A percentile compares a stretch with the other conserved stretches of the same genome.
phyloP scores from a whole-genome alignment of 2,113 vertebrate species.

The Paramormyrops kingsleyae region DNA sequence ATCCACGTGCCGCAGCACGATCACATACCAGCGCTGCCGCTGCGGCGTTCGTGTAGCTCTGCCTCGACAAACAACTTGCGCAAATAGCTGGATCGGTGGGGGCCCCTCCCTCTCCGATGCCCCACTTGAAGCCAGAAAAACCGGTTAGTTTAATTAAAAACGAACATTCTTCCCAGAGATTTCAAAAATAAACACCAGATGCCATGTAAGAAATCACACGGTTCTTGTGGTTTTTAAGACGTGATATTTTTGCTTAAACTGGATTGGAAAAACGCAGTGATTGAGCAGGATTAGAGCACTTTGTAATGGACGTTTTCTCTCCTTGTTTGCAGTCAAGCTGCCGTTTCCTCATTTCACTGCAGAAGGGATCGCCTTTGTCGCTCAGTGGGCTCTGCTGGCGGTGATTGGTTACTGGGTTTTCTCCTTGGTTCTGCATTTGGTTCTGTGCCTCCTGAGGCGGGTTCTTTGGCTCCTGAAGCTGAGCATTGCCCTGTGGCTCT shows the following conservation, averaged over 20 bases:
- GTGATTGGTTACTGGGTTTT: constrained; percentile 62
- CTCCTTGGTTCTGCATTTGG: constrained; percentile 46
- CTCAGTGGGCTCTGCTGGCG: constrained; percentile 59
- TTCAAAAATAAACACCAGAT: background rate
- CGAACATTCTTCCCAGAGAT: background rate
- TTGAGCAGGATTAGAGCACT: background rate
- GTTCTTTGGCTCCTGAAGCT: constrained; percentile 62
- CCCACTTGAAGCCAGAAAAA: background rate
- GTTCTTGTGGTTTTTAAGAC: background rate
- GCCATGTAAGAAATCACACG: background rate
- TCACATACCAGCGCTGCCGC: no score
- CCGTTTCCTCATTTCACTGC: constrained; percentile 59
- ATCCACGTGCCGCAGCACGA: no score
- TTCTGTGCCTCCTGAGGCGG: constrained; percentile 41
- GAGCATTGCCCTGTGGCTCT: constrained; percentile 51
- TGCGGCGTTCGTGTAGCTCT: background rate
- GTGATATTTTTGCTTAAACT: background rate
- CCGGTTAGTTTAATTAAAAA: background rate
- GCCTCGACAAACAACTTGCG: background rate
- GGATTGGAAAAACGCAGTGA: background rate
- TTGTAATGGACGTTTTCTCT: background rate
- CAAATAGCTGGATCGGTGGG: background rate
- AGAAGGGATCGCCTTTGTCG: constrained; percentile 54
- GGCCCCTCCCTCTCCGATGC: background rate
- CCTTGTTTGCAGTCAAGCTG: constrained; percentile 38